Evolutionary conservation across 2,888 invertebrate genomes (phyloP).

Genomic region (Polymixis flavicincta): DNA sequence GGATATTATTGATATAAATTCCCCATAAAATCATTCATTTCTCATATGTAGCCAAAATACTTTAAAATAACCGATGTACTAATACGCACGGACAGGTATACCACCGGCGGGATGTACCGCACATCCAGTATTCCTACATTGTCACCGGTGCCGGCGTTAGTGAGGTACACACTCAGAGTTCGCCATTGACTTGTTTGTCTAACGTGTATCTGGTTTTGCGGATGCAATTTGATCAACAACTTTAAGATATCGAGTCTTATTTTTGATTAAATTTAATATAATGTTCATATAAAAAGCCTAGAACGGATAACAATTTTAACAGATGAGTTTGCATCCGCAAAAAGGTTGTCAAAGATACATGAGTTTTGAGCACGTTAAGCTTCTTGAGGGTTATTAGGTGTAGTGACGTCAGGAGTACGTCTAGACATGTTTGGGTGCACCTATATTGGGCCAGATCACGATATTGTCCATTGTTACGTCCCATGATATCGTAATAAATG

Average conservation of each 20-base stretch:
- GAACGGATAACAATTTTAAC: background rate
- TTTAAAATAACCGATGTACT: constrained; percentile 76
- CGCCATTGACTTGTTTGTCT: constrained; percentile 80
- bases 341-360: constrained; percentile 68
- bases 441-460: constrained; percentile 68
- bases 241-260: background rate
- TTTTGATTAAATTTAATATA: background rate
- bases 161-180: constrained; percentile 91
- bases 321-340: constrained; percentile 75
- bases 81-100: constrained; percentile 87
- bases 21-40: constrained; percentile 31
- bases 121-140: constrained; percentile 97
- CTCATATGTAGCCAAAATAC: constrained; percentile 31
- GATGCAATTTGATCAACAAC: constrained; percentile 71
- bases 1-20: background rate
- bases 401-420: constrained; percentile 75
- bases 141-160: constrained; percentile 92
- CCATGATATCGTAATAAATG: constrained; percentile 35
- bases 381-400: constrained; percentile 76
- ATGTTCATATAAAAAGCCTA: background rate
- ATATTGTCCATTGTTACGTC: constrained; percentile 52
- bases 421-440: constrained; percentile 73
- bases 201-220: constrained; percentile 71
- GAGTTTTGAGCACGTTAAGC: constrained; percentile 80
- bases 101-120: constrained; percentile 95